Conservation (phyloP, 2,888 invertebrate genomes). For the Andrena trimmerana region DNA sequence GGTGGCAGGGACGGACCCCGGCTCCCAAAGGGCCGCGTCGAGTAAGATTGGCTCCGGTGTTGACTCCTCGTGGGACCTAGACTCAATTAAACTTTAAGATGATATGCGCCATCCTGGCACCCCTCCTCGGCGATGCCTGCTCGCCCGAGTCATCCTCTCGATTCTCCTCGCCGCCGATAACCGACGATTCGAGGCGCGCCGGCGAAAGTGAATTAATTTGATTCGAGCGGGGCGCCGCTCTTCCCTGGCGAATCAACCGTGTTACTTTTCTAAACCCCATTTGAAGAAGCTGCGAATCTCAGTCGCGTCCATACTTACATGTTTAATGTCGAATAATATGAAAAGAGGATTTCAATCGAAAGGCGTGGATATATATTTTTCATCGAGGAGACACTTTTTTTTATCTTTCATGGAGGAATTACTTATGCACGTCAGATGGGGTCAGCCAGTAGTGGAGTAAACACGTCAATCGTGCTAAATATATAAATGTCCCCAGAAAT, state of each 20-base stretch:
- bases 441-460: neutral
- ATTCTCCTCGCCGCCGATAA: slow-evolving; percentile 47
- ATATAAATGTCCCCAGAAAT: neutral
- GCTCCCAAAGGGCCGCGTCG: slow-evolving; percentile 77
- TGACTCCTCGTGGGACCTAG: slow-evolving; percentile 86
- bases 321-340: no score
- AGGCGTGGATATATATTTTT: no score
- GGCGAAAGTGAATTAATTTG: slow-evolving; percentile 33
- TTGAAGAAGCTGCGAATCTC: no score
- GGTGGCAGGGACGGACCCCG: slow-evolving; percentile 65
- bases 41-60: slow-evolving; percentile 84
- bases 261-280: neutral
- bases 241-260: neutral
- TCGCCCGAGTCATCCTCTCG: slow-evolving; percentile 36
- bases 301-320: no score
- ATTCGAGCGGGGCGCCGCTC: slow-evolving; percentile 2
- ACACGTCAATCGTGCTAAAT: slow-evolving; percentile 9
- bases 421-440: neutral
- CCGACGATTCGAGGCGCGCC: neutral
- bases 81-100: slow-evolving; percentile 91
- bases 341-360: no score
- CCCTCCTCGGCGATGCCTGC: slow-evolving; percentile 18
- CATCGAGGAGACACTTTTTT: no score
- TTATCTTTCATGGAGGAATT: neutral
- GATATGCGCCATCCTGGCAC: slow-evolving; percentile 85